Evolutionary conservation across 2,797 vertebrate genomes (phyloP).

Genomic region (Spinus olivaceus): DNA sequence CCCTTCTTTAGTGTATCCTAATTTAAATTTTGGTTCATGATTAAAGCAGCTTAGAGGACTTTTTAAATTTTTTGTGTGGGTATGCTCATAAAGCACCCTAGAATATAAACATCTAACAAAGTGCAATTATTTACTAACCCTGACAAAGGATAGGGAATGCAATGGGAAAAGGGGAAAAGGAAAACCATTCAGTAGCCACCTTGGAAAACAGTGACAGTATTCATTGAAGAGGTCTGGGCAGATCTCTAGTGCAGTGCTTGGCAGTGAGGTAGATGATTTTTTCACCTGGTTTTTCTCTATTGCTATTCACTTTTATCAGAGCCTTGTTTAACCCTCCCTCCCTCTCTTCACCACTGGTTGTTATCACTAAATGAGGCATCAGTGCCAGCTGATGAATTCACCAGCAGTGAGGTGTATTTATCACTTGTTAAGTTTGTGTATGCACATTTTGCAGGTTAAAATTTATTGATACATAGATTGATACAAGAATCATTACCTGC

Average conservation of each 20-base stretch:
- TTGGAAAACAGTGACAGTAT: neutral
- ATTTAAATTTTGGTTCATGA: neutral
- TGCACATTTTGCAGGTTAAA: neutral
- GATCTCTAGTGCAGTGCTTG: neutral
- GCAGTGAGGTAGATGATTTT: neutral
- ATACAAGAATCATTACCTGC: neutral
- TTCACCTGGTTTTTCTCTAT: neutral
- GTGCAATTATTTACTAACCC: neutral
- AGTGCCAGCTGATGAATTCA: neutral
- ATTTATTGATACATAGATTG: neutral
- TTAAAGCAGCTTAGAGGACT: neutral
- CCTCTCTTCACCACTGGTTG: accelerated
- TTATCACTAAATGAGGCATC: neutral
- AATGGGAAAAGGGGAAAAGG: neutral
- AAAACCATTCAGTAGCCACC: neutral
- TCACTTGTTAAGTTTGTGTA: neutral
- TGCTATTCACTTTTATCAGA: neutral
- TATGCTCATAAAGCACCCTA: neutral
- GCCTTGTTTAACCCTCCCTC: neutral
- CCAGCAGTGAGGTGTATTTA: neutral
- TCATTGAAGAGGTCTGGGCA: neutral
- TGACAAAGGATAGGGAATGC: neutral
- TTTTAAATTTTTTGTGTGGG: neutral
- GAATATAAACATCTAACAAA: neutral
- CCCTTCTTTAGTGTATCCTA: neutral